Conservation (phyloP, 2,113 vertebrate species). For the Prionailurus bengalensis region DNA sequence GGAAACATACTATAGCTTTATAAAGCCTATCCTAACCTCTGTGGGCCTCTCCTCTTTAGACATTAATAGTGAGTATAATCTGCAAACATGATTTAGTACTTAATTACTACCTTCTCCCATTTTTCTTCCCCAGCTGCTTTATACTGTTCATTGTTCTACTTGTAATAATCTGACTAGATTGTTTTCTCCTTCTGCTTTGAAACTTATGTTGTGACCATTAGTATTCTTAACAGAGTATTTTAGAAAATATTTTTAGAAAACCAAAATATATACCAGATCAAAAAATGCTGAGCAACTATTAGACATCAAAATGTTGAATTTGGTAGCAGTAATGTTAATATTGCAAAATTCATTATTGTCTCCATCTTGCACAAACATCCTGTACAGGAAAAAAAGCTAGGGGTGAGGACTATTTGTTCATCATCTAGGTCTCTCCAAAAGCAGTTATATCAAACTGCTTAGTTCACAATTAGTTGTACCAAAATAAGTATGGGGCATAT, state of each 20-base stretch:
- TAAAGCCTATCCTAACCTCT: neutral
- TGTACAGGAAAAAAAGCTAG: neutral
- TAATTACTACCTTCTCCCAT: neutral
- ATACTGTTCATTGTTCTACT: neutral
- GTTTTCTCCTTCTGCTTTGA: neutral
- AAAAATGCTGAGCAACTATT: neutral
- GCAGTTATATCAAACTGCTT: neutral
- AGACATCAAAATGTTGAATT: neutral
- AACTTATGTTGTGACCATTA: neutral
- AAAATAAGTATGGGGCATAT: neutral
- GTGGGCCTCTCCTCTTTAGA: neutral
- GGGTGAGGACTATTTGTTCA: neutral
- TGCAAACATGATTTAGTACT: neutral
- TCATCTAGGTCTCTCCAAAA: neutral
- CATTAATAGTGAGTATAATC: neutral
- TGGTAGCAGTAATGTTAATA: neutral
- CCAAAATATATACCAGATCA: neutral
- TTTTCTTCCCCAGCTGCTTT: neutral
- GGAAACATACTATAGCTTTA: neutral
- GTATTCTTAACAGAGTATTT: neutral
- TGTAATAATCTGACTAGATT: neutral
- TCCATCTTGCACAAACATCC: neutral
- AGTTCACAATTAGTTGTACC: neutral
- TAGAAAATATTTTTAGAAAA: constrained; percentile 30
- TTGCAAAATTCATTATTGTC: neutral